Evolutionary conservation across 2,888 invertebrate genomes (phyloP), one percentile per base, ranked within the genome.

Genomic region (Agrochola lota): DNA sequence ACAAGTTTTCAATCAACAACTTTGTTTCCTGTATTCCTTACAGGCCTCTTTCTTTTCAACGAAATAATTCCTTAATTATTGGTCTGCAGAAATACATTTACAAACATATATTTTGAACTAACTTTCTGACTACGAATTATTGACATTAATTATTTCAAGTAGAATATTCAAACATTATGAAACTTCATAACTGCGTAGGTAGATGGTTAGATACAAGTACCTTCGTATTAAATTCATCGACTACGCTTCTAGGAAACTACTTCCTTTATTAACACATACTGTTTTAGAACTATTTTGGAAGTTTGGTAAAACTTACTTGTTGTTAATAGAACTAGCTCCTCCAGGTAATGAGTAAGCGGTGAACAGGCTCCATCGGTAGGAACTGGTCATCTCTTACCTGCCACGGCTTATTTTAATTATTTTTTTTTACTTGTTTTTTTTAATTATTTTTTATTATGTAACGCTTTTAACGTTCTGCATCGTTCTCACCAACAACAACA

Each of bases 251-350:
- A 17, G 8, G 30, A 73, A 55, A 66, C 43, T 60, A 64, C 26
- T 57, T 75, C 35, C 80, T 63, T 30, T 75, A 81, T 40, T 55
- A 76, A 59, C n/a, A 80, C 12, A 40, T 49, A n/a, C 15, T 68
- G 52, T 57, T n/a, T 49, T 49, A 60, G 0, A 82, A 82, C 76
- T 82, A 70, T 81, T 81, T 40, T 11, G 9, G 20, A 55, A 64
- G 30, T 76, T 82, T 49, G n/a, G 0, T 46, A 59, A 43, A 57
- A 79, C 30, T 67, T 35, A 23, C 12, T 52, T 62, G 7, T 43
- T 43, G 30, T 57, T 43, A 64, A 80, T 52, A 2, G 30, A 9
- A 43, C 46, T 30, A 66, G 26, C 26, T 69, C 9, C 26, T 55
- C 40, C 35, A 55, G 46, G 55, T 78, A 30, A 40, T n/a, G 2